These are phyloP conservation scores for Nasonovia ribisnigri DNA, from an alignment of 2,888 invertebrate genomes.

Conservation along the genomic window DNA sequence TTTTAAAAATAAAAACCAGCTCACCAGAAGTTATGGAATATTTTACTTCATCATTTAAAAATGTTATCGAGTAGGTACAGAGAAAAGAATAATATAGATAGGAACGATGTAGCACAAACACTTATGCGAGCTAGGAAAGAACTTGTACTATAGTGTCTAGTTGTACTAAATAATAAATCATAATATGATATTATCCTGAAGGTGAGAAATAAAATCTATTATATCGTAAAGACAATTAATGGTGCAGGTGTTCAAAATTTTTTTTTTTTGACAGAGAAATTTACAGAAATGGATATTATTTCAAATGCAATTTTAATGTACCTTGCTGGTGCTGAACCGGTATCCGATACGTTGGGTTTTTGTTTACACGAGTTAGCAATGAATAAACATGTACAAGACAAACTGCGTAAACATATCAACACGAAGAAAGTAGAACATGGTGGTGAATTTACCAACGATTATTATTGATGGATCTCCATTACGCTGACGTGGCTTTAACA, in stretches of 20 bases:
- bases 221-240: too few relatives aligned
- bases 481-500: neutral
- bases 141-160: too few relatives aligned
- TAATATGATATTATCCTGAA: too few relatives aligned
- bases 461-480: conserved; percentile 6
- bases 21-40: neutral
- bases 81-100: neutral
- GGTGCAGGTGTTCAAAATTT: neutral
- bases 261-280: neutral
- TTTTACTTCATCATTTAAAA: neutral
- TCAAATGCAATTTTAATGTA: neutral
- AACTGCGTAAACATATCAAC: neutral
- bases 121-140: neutral
- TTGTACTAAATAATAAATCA: neutral
- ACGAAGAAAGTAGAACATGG: neutral
- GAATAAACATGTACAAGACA: conserved; percentile 40
- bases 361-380: conserved; percentile 11
- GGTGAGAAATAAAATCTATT: neutral
- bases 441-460: neutral
- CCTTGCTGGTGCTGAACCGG: neutral
- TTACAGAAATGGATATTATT: conserved; percentile 22
- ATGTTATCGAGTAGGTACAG: neutral
- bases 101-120: conserved; percentile 37
- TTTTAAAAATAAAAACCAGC: neutral
- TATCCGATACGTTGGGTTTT: neutral